A percentile compares a stretch with the other conserved stretches of the same genome.
Conservation (phyloP, 2,888 invertebrate species). For the Notodromas monacha region DNA sequence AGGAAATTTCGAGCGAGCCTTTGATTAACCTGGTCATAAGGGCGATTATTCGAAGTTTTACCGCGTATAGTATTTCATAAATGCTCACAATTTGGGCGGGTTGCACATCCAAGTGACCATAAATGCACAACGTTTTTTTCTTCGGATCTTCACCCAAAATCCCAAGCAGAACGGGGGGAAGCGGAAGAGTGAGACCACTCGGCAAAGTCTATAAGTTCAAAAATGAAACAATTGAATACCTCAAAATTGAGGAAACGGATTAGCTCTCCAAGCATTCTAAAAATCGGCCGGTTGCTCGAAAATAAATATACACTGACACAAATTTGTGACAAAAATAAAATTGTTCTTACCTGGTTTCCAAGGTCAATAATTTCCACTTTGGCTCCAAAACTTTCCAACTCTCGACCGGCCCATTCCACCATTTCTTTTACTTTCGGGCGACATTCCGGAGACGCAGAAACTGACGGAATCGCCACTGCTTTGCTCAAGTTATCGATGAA, state of each 20-base stretch:
- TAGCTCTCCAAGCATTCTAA: neutral
- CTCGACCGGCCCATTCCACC: conserved; percentile 44
- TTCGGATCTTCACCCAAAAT: conserved; percentile 38
- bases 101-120: conserved; percentile 94
- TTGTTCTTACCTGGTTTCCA: conserved; percentile 29
- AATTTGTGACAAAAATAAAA: no score
- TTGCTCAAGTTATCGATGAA: conserved; percentile 47
- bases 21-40: no score
- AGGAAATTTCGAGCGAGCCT: no score
- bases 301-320: neutral
- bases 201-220: conserved; percentile 23
- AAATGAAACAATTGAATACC: no score
- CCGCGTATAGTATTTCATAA: neutral
- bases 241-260: neutral
- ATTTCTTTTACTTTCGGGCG: conserved; percentile 47
- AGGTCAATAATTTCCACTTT: conserved; percentile 35
- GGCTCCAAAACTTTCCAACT: conserved; percentile 33
- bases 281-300: neutral
- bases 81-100: conserved; percentile 36
- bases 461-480: conserved; percentile 69
- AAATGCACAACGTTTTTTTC: conserved; percentile 73
- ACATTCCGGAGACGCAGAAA: conserved; percentile 60
- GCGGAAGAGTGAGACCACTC: conserved; percentile 32
- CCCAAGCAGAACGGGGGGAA: conserved; percentile 59
- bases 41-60: neutral